These are phyloP conservation scores for Coracias cyanogaster DNA, from an alignment of 2,797 vertebrate species.

Conservation along the genomic window DNA sequence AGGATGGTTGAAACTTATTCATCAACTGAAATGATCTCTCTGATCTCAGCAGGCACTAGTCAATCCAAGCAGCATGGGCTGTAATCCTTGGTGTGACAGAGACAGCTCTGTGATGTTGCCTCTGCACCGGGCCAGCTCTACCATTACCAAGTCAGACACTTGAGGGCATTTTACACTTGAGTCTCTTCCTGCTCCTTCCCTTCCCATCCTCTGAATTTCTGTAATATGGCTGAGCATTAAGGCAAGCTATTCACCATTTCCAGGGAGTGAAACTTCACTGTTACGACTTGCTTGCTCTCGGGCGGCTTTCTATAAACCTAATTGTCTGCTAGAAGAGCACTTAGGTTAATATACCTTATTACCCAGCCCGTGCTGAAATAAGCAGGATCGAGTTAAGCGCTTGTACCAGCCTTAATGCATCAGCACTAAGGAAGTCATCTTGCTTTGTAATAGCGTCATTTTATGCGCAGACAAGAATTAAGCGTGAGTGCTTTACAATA, in stretches of 20 bases:
- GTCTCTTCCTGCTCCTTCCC: neutral
- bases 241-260: neutral
- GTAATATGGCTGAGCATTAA: neutral
- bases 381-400: neutral
- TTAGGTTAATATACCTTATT: neutral
- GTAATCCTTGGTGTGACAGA: neutral
- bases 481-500: neutral
- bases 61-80: neutral
- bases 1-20: neutral
- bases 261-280: neutral
- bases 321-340: neutral
- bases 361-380: neutral
- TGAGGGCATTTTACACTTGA: neutral
- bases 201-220: neutral
- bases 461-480: neutral
- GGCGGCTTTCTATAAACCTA: neutral
- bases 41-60: neutral
- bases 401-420: neutral
- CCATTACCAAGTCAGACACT: neutral
- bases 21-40: neutral
- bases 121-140: neutral
- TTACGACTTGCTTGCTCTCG: neutral
- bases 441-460: neutral
- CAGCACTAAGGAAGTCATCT: neutral
- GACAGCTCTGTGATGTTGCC: neutral